Evolutionary conservation across 1,140 invertebrate species (phyloP).

Genomic region (Idris sp.): DNA sequence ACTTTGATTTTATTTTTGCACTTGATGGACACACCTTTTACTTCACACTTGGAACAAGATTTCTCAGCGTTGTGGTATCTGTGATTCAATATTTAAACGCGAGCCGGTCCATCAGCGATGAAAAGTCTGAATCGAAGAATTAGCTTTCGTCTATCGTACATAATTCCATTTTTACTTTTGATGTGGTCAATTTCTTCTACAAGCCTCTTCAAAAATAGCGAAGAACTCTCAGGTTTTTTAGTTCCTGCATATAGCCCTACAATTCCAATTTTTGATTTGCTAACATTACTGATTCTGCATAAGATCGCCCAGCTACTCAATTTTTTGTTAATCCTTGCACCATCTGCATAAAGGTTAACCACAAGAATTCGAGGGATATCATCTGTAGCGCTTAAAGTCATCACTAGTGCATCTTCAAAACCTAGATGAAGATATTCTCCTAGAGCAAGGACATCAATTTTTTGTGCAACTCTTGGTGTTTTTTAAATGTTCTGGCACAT

Average conservation of each 20-base stretch:
- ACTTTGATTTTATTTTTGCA: slow-evolving; percentile 22
- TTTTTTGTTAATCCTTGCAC: slow-evolving; percentile 19
- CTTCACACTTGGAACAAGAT: slow-evolving; percentile 51
- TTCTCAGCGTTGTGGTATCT: slow-evolving; percentile 28
- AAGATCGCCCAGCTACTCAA: slow-evolving; percentile 12
- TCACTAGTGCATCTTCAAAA: slow-evolving; percentile 1
- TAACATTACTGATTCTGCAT: slow-evolving; percentile 4
- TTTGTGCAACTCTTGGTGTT: not conserved
- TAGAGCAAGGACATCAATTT: not conserved
- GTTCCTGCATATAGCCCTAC: slow-evolving; percentile 10
- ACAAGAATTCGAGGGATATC: not conserved
- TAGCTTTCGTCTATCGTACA: not conserved
- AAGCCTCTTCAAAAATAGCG: slow-evolving; percentile 7
- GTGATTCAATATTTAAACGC: slow-evolving; percentile 50
- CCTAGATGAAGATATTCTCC: slow-evolving; percentile 27
- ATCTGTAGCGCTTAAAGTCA: not conserved
- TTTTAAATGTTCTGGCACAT: too few species aligned
- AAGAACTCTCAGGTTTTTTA: slow-evolving; percentile 9
- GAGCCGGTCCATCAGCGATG: slow-evolving; percentile 57
- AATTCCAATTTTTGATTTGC: slow-evolving; percentile 5
- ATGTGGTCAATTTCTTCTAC: slow-evolving; percentile 1
- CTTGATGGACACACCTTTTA: slow-evolving; percentile 8
- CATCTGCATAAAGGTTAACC: slow-evolving; percentile 15
- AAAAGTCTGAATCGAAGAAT: slow-evolving; percentile 19
- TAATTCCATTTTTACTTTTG: slow-evolving; percentile 1